Evolutionary conservation across 2,113 vertebrate species (phyloP), one percentile per base, ranked within the genome.

Genomic region (Sphaerodactylus townsendi): DNA sequence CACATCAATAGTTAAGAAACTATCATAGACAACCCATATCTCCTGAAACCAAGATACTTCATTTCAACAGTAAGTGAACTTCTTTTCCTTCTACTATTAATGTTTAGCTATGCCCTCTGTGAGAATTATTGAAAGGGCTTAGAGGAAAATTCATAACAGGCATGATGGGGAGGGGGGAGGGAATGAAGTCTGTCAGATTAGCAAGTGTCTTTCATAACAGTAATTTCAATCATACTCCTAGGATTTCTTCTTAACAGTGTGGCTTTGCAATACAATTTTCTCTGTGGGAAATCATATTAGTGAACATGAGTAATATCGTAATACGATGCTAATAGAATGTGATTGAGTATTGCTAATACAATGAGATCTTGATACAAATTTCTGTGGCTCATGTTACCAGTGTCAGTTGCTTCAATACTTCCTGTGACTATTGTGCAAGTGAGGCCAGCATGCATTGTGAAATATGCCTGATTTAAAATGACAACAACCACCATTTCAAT

Each of bases 231-330:
- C 77, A 86, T 53, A 72, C 65, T 53, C 76, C 81, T 85, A 90
- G 0, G 0, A 56, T 89, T 93, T 82, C 76, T 83, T 30, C 77
- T 88, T 74, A 75, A 28, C 80, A 78, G 68, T 48, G 11, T 91
- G 71, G 17, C 21, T 79, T 72, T 41, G 76, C 81, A 87, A 59
- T 88, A 44, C 80, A 87, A 93, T 91, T 91, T 66, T 85, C 77
- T 59, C 70, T 81, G 46, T 59, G 87, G 85, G 91, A 83, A 64
- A 74, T 50, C 77, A 2, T 88, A 87, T 84, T 88, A 91, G 59
- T 44, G 72, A 91, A 86, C 68, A 87, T 90, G 85, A 88, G 83
- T 89, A 89, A 91, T 91, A 92, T 91, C 85, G 88, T 87, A 89
- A 65, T 62, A 87, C 62, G 83, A 84, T 88, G 59, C 59, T 81